These are phyloP conservation scores for Chlorops oryzae DNA, from an alignment of 1,140 invertebrate genomes.

Conservation along the genomic window DNA sequence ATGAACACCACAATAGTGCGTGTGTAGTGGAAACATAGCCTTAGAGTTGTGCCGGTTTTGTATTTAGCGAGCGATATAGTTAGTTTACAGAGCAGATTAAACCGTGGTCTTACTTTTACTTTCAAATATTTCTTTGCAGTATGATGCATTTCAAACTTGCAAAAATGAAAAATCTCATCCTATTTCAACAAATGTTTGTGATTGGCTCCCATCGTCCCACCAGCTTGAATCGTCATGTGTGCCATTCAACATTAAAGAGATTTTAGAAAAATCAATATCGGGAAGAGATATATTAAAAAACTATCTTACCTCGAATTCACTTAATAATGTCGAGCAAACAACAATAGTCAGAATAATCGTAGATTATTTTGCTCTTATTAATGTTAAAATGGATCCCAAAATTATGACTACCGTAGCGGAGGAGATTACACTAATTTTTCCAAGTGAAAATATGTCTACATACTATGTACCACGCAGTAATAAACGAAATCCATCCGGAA, in stretches of 20 bases:
- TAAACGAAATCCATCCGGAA: not conserved
- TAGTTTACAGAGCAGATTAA: too few relatives aligned
- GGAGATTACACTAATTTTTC: not conserved
- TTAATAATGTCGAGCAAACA: not conserved
- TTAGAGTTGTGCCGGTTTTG: too few relatives aligned
- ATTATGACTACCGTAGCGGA: not conserved
- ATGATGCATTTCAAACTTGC: too few relatives aligned
- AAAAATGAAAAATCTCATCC: too few relatives aligned
- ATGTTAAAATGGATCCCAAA: not conserved
- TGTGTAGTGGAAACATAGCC: too few relatives aligned
- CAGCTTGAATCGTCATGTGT: too few relatives aligned
- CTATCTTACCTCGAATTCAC: not conserved
- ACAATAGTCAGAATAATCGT: not conserved
- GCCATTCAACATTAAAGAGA: not conserved
- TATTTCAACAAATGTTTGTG: too few relatives aligned
- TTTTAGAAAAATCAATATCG: not conserved
- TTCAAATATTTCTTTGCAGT: too few relatives aligned
- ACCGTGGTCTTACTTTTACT: too few relatives aligned
- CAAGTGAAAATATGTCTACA: not conserved
- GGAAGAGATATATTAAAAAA: slow-evolving; percentile 2
- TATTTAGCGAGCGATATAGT: too few relatives aligned
- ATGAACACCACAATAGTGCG: too few relatives aligned
- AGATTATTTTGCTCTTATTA: not conserved
- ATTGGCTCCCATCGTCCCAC: too few relatives aligned
- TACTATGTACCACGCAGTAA: not conserved